Base-by-base conservation (phyloP, 2,797 vertebrate genomes). In the Danio albolineatus region DNA sequence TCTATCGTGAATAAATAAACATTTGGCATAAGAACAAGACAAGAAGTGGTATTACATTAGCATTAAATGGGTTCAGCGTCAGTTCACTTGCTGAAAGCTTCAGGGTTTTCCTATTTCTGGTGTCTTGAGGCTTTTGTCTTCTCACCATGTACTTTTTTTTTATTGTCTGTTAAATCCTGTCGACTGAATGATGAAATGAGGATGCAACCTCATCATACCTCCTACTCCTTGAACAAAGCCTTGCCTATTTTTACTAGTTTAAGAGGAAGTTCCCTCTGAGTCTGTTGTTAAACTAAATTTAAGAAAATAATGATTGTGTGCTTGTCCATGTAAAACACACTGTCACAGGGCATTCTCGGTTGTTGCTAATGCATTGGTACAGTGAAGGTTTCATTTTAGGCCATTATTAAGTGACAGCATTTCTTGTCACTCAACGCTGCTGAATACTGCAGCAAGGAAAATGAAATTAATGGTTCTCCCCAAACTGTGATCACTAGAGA, bases 181-280 rank as follows among this genome's bases (percentile, higher is more conserved):
- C 60, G 38, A 67, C 46, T 43, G 36, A 60, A 80, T 78, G 85
- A 82, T 82, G 80, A 82, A 84, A 86, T 49, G 17, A 14, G n/a
- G 53, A 62, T 17, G 80, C 74, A 86, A 86, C 79, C 57, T 48
- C 51, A 17, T 51, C 64, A 7, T 36, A 43, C 21, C 41, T 49
- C 64, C n/a, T 41, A 71, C 66, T 76, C 38, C 53, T 12, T 38
- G 44, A 56, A 82, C 48, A 41, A 54, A 62, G 59, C 62, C 16
- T 61, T 41, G 56, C 16, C 43, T n/a, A 65, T 21, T 44, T 61
- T 56, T 56, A 12, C 28, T 43, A 5, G 10, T 80, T 53, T 59
- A 6, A 64, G 39, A 62, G 12, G 38, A 43, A 53, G 36, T 38
- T 65, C 48, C 36, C 14, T 17, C 43, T 17, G 48, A 46, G 36